Base-by-base conservation (phyloP, 2,113 vertebrate genomes). In the Aphyosemion australe region DNA sequence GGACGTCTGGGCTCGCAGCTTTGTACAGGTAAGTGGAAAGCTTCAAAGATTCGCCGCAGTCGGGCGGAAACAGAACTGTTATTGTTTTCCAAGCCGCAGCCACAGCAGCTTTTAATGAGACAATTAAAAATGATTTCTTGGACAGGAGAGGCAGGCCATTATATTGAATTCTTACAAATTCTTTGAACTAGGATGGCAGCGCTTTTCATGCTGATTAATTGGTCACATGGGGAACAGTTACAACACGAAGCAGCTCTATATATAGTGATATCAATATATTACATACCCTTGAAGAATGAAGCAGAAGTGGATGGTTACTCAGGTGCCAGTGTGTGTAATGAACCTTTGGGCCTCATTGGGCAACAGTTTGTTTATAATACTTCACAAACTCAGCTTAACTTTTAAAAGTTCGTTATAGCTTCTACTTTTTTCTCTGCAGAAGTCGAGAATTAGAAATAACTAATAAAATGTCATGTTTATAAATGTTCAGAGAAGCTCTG, bases 61-160 rank as follows among this genome's bases (percentile, higher is more conserved):
- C 41, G 63, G 80, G 74, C 45, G 34, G 67, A 79, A 81, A 85
- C 54, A 73, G 60, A 83, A 76, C 65, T 69, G 80, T 80, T 83
- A 79, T 89, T 88, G 72, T 90, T 83, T 83, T 80, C 70, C 68
- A 74, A 66, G 47, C 61, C 72, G 60, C 26, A 26, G 26, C 66
- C 18, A 46, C 74, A 54, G 61, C 65, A 54, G 72, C 77, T 85
- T 83, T 71, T 89, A 91, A 91, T 83, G 83, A 91, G 84, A 85
- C 88, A 87, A 89, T 89, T 88, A 87, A 85, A 87, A 83, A 80
- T 83, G 79, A 85, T 84, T 88, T 85, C 74, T 79, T 87, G 83
- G 85, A 89, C 83, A 86, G 83, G 37, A 82, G 59, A 78, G 67
- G 67, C 77, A 84, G 73, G 64, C 77, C 34, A 75, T 85, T 82